phyloP scores from a whole-genome alignment of 2,797 vertebrate species.

The Poecilia picta region DNA sequence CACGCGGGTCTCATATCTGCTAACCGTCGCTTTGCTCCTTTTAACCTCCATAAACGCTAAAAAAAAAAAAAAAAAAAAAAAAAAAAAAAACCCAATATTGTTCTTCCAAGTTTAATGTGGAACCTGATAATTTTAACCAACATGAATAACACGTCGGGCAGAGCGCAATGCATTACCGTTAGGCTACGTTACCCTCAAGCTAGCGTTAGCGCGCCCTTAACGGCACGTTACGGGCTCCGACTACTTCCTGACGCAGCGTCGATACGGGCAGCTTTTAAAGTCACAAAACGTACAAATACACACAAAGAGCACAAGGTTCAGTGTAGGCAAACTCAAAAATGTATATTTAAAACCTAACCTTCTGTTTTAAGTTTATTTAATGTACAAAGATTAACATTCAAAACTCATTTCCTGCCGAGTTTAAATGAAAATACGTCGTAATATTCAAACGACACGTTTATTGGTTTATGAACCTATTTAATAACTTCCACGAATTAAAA shows the following conservation, averaged over 20 bases:
- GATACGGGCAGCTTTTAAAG: no score
- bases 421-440: neutral
- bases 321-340: neutral
- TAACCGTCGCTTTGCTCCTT: neutral
- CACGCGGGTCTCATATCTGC: constrained; percentile 23
- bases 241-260: constrained; percentile 45
- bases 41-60: neutral
- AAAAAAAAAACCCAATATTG: no score
- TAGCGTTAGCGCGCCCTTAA: constrained; percentile 52
- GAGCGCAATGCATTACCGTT: no score
- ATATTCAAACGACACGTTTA: neutral
- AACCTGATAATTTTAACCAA: neutral
- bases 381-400: neutral
- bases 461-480: neutral
- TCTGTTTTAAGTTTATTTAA: neutral
- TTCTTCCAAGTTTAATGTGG: no score
- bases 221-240: constrained; percentile 29
- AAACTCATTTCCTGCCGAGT: neutral
- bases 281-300: no score
- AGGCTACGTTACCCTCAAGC: constrained; percentile 11
- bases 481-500: neutral
- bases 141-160: neutral
- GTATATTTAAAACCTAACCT: neutral
- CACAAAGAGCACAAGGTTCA: no score
- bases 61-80: neutral